A percentile compares a stretch with the other conserved stretches of the same genome.
Conservation (phyloP, 2,888 invertebrate species). For the Argyresthia goedartella region DNA sequence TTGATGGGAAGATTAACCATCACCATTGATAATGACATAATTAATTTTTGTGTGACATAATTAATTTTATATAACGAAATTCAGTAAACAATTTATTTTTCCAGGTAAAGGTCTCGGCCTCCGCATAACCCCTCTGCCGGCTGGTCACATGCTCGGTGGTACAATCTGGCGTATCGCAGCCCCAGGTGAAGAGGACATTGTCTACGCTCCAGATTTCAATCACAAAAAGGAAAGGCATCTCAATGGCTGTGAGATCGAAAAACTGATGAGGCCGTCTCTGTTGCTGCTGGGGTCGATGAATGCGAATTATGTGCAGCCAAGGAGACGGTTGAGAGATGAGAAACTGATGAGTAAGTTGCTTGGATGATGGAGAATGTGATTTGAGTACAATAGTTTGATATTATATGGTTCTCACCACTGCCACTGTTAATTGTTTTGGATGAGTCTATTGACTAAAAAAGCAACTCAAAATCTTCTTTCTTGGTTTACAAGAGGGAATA, state of each 20-base stretch:
- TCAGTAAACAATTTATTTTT: slow-evolving; percentile 11
- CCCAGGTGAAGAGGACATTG: slow-evolving; percentile 97
- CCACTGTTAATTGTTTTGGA: no score
- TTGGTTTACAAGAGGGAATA: no score
- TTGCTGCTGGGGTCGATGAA: slow-evolving; percentile 97
- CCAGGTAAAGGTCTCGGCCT: slow-evolving; percentile 95
- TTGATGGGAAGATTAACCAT: no score
- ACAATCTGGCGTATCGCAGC: slow-evolving; percentile 99
- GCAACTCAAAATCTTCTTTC: no score
- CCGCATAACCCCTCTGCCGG: slow-evolving; percentile 94
- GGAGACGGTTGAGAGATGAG: slow-evolving; percentile 92
- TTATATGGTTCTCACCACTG: no score
- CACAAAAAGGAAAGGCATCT: slow-evolving; percentile 98
- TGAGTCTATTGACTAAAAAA: no score
- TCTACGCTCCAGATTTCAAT: slow-evolving; percentile 98
- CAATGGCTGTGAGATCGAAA: slow-evolving; percentile 95
- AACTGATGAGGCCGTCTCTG: slow-evolving; percentile 90
- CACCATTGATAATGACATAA: no score
- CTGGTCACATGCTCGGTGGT: slow-evolving; percentile 98
- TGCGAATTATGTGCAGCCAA: slow-evolving; percentile 92
- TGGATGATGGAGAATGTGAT: neutral
- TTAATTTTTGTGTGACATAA: no score
- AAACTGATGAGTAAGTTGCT: slow-evolving; percentile 88
- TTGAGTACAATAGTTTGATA: no score
- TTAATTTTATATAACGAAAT: no score